Conservation (phyloP, 1,140 invertebrate genomes). For the Bacillus rossius region DNA sequence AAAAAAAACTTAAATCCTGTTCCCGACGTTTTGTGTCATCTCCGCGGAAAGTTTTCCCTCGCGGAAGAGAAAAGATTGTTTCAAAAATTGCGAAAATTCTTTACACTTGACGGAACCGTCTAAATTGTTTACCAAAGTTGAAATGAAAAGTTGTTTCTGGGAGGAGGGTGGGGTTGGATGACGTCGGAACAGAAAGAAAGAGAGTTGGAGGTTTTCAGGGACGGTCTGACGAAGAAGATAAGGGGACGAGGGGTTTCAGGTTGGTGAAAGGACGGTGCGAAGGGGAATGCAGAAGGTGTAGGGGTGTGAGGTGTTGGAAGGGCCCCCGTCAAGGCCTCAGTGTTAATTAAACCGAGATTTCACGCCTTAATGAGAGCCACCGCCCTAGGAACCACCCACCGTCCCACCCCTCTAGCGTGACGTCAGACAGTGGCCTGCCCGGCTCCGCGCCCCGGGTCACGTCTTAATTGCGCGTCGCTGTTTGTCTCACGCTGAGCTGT, state of each 20-base stretch:
- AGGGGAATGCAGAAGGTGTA: no score
- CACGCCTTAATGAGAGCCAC: slow-evolving; percentile 8
- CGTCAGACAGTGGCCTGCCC: background rate
- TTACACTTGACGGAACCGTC: background rate
- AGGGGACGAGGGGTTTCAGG: background rate
- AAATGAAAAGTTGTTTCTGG: background rate
- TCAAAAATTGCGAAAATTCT: background rate
- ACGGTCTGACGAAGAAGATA: no score
- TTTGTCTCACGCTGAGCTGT: background rate
- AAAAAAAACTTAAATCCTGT: no score
- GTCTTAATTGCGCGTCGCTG: slow-evolving; percentile 4
- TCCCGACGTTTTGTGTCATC: background rate
- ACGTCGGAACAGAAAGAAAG: no score
- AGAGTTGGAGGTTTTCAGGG: no score
- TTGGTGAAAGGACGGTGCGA: background rate
- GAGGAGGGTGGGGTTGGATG: no score
- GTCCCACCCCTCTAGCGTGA: background rate
- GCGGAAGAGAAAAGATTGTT: background rate
- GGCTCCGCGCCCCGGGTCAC: slow-evolving; percentile 1
- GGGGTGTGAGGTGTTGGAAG: no score
- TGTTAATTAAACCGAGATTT: slow-evolving; percentile 11
- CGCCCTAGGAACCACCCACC: background rate
- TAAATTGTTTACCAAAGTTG: slow-evolving; percentile 7
- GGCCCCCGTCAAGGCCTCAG: background rate
- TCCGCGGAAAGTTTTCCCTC: background rate